These are phyloP conservation scores for Eulemur macaco DNA, from an alignment of 2,113 vertebrate genomes.

Conservation along the genomic window DNA sequence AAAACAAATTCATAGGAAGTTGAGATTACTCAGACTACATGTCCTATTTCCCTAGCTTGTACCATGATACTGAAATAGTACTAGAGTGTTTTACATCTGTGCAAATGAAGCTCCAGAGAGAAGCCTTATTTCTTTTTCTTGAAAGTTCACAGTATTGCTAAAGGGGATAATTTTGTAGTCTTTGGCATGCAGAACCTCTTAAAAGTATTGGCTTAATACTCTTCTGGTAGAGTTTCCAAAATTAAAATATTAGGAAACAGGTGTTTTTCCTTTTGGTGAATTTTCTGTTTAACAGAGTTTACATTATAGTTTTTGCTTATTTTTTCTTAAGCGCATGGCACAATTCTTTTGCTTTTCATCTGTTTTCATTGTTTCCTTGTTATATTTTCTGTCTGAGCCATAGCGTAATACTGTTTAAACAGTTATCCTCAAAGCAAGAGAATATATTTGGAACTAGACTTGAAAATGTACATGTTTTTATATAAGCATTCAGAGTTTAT, in stretches of 20 bases:
- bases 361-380: not conserved
- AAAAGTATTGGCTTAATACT: not conserved
- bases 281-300: constrained; percentile 45
- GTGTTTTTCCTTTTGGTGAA: not conserved
- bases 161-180: constrained; percentile 1
- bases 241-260: constrained; percentile 54
- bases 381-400: not conserved
- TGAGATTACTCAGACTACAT: not conserved
- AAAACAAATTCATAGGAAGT: constrained; percentile 18
- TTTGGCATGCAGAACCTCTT: not conserved
- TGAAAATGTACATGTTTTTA: constrained; percentile 18
- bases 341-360: not conserved
- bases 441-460: not conserved
- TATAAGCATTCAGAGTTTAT: constrained; percentile 30
- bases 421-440: not conserved
- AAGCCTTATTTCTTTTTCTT: constrained; percentile 20
- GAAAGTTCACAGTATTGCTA: not conserved
- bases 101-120: not conserved
- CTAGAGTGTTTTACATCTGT: not conserved
- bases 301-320: not conserved
- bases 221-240: constrained; percentile 28
- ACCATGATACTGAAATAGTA: not conserved
- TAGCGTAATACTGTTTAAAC: not conserved
- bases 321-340: not conserved
- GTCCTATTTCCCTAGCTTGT: not conserved